phyloP scores from a whole-genome alignment of 2,113 vertebrate species.

The Ursus arctos region DNA sequence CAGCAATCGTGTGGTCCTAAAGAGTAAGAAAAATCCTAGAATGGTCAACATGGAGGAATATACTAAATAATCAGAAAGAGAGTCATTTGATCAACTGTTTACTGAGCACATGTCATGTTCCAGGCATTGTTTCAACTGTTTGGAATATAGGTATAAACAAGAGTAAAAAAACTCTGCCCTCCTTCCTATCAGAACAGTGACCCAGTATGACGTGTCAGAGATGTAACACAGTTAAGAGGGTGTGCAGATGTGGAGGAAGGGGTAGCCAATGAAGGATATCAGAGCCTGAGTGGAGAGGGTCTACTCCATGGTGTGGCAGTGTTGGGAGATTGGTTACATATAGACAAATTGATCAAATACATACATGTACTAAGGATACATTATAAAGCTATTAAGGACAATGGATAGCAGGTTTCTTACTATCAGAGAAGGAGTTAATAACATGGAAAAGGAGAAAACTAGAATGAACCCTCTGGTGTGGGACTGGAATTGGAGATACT shows the following conservation, averaged over 20 bases:
- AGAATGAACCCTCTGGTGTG: not conserved
- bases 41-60: not conserved
- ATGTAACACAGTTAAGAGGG: not conserved
- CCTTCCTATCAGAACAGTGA: not conserved
- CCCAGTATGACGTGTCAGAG: not conserved
- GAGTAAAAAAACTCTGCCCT: not conserved
- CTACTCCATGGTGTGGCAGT: not conserved
- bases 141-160: not conserved
- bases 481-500: not conserved
- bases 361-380: not conserved
- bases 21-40: conserved; percentile 22
- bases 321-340: not conserved
- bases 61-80: not conserved
- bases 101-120: not conserved
- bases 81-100: not conserved
- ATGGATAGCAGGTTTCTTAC: not conserved
- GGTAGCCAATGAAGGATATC: not conserved
- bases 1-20: not conserved
- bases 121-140: not conserved
- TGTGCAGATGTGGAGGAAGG: not conserved
- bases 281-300: not conserved
- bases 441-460: not conserved
- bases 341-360: not conserved
- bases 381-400: not conserved
- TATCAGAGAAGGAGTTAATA: not conserved